These are phyloP conservation scores for Teleiodes luculella DNA, from an alignment of 2,888 invertebrate genomes.

Conservation along the genomic window DNA sequence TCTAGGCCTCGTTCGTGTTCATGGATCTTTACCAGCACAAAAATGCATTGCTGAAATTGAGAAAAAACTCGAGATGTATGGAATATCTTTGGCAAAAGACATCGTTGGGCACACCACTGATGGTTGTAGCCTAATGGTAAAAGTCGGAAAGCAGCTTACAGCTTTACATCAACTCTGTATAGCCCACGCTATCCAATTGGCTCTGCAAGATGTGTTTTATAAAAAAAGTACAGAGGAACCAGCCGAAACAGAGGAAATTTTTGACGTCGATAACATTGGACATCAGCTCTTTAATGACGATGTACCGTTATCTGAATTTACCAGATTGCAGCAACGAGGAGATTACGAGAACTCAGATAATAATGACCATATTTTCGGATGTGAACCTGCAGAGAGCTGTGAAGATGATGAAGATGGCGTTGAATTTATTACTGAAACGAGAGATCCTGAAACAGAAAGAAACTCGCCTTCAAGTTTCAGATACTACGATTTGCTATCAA, in stretches of 20 bases:
- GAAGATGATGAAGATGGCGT: constrained; percentile 6
- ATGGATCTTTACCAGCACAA: too few species aligned
- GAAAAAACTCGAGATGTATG: not conserved
- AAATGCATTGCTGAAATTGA: too few species aligned
- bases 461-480: too few species aligned
- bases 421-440: not conserved
- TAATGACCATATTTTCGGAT: too few species aligned
- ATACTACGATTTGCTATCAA: constrained; percentile 6
- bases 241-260: too few species aligned
- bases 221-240: not conserved
- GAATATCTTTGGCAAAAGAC: constrained; percentile 4
- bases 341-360: too few species aligned
- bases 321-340: too few species aligned
- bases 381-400: too few species aligned
- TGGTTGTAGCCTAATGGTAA: constrained; percentile 12
- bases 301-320: too few species aligned
- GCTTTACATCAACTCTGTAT: constrained; percentile 13
- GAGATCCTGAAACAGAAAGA: not conserved
- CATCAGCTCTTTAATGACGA: too few species aligned
- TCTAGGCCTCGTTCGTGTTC: too few species aligned
- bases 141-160: constrained; percentile 5
- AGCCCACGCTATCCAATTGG: constrained; percentile 10
- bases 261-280: too few species aligned
- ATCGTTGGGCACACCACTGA: constrained; percentile 9
- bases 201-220: constrained; percentile 3